Percentiles rank a stretch among this genome's conserved stretches.
Evolutionary conservation across 2,113 vertebrate species (phyloP).

Genomic region (Fukomys damarensis): DNA sequence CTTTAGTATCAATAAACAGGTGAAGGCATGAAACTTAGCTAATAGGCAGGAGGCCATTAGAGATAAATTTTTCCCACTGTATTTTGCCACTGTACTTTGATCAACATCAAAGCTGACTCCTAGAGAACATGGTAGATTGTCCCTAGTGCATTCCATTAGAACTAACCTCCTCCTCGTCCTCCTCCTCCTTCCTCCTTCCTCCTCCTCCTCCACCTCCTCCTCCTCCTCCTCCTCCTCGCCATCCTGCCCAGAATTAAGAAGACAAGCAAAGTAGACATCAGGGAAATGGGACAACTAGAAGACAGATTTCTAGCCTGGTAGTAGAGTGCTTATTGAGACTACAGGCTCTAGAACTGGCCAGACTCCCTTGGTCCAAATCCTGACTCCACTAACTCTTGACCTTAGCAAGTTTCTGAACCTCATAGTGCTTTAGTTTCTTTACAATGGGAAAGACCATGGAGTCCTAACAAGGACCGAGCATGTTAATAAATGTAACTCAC

Average conservation of each 20-base stretch:
- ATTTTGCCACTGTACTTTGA: too few relatives aligned
- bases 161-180: too few relatives aligned
- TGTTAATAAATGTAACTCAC: not conserved
- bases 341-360: not conserved
- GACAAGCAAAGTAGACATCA: not conserved
- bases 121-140: not conserved
- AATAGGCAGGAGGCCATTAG: not conserved
- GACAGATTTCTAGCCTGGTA: not conserved
- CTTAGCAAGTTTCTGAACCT: not conserved
- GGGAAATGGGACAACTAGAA: not conserved
- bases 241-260: not conserved
- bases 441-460: not conserved
- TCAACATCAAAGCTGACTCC: not conserved
- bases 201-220: too few relatives aligned
- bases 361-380: not conserved
- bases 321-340: not conserved
- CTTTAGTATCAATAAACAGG: not conserved
- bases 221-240: not conserved
- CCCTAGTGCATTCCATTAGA: not conserved
- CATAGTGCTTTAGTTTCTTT: not conserved
- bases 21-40: not conserved
- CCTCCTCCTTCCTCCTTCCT: too few relatives aligned
- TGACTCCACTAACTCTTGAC: not conserved
- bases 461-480: not conserved
- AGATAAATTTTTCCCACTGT: not conserved